These are phyloP conservation scores for Zophobas atratus DNA, from an alignment of 1,140 invertebrate species.

Conservation along the genomic window DNA sequence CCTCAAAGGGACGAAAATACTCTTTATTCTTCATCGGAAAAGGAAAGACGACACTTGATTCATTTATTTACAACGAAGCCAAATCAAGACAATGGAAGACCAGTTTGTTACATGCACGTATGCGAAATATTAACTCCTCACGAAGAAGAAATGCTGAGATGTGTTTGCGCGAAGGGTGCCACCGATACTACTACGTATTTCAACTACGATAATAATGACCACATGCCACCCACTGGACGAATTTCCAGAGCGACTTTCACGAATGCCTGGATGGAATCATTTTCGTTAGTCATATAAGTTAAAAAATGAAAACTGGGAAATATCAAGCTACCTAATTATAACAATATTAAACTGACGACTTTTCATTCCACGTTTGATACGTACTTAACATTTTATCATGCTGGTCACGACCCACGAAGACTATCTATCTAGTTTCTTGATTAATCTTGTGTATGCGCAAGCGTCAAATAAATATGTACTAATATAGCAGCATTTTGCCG, in stretches of 20 bases:
- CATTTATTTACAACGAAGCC: constrained; percentile 39
- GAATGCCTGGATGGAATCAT: constrained; percentile 54
- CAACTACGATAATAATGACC: neutral
- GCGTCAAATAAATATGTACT: constrained; percentile 23
- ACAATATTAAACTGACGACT: too few relatives aligned
- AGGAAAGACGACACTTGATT: constrained; percentile 44
- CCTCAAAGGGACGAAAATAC: neutral
- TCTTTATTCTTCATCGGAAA: neutral
- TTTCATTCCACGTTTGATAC: too few relatives aligned
- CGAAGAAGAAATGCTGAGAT: constrained; percentile 57
- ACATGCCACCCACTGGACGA: constrained; percentile 4
- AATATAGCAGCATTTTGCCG: constrained; percentile 5
- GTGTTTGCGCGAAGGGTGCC: constrained; percentile 54
- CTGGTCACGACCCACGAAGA: too few relatives aligned
- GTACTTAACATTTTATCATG: neutral
- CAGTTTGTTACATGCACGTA: constrained; percentile 50
- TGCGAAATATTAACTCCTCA: constrained; percentile 50
- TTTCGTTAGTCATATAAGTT: constrained; percentile 21
- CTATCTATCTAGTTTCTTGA: too few relatives aligned
- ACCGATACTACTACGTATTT: constrained; percentile 15
- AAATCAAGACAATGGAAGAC: constrained; percentile 38
- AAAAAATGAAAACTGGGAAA: neutral
- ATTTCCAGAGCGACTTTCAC: constrained; percentile 53
- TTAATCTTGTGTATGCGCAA: neutral
- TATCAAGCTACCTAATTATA: neutral